Evolutionary conservation across 2,888 invertebrate species (phyloP).

Genomic region (Pecten maximus): DNA sequence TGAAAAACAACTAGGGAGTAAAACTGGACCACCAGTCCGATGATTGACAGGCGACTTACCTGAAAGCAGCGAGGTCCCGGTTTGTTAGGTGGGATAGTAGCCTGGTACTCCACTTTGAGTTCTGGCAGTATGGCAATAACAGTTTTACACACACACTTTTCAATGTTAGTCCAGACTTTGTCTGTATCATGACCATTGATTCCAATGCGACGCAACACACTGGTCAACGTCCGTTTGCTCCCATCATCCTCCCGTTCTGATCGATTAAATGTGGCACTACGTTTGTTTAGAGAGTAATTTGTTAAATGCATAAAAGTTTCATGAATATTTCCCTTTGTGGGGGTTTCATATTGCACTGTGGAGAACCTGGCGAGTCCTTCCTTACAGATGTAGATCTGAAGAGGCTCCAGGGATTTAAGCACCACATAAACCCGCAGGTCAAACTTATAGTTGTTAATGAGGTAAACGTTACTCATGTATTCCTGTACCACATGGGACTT

Average conservation of each 20-base stretch:
- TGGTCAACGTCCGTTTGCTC: conserved; percentile 83
- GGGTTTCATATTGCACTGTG: conserved; percentile 83
- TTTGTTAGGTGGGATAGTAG: conserved; percentile 79
- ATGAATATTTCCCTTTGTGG: conserved; percentile 82
- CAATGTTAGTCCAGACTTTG: conserved; percentile 82
- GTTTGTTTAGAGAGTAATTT: conserved; percentile 84
- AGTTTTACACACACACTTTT: conserved; percentile 83
- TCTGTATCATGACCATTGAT: conserved; percentile 80
- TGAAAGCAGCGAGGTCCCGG: conserved; percentile 83
- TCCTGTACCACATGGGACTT: conserved; percentile 81
- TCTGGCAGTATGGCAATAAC: conserved; percentile 83
- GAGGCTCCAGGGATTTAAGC: conserved; percentile 82
- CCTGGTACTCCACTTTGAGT: conserved; percentile 81
- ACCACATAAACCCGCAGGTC: conserved; percentile 84
- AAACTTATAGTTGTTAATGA: conserved; percentile 83
- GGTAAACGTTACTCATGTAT: conserved; percentile 82
- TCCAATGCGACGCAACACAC: conserved; percentile 81
- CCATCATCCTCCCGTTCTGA: conserved; percentile 81
- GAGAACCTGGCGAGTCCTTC: conserved; percentile 84
- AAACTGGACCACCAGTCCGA: too few species aligned
- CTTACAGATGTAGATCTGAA: conserved; percentile 82
- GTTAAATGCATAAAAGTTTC: conserved; percentile 84
- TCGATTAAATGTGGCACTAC: conserved; percentile 82
- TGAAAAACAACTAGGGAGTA: too few species aligned
- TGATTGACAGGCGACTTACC: conserved; percentile 70